Conservation (phyloP, 2,888 invertebrate species). For the Antitype chi region DNA sequence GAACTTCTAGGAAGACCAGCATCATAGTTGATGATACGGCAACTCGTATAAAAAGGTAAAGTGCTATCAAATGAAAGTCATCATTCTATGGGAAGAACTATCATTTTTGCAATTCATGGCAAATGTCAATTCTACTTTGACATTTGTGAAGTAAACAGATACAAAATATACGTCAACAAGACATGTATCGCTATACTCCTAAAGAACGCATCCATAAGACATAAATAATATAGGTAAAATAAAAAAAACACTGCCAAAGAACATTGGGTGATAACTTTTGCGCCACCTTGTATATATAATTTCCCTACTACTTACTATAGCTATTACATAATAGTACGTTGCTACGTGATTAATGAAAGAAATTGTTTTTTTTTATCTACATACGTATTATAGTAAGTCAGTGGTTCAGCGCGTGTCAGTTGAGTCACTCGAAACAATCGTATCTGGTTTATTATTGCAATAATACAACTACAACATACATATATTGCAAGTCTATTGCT, state of each 20-base stretch:
- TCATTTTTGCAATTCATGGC: too few species aligned
- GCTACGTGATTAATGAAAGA: constrained; percentile 18
- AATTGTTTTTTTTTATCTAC: constrained; percentile 32
- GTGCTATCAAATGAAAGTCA: constrained; percentile 1
- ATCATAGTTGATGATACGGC: background rate
- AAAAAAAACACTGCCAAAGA: too few species aligned
- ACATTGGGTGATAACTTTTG: too few species aligned
- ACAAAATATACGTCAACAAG: too few species aligned
- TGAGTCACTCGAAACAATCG: constrained; percentile 42
- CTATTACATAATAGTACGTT: constrained; percentile 25
- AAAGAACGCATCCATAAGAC: too few species aligned
- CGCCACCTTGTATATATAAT: background rate
- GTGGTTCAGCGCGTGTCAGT: constrained; percentile 34
- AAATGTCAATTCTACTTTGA: too few species aligned
- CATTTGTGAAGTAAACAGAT: too few species aligned
- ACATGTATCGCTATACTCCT: too few species aligned
- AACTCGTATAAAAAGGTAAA: constrained; percentile 27
- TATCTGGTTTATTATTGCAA: constrained; percentile 49
- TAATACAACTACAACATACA: constrained; percentile 28
- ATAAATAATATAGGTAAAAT: too few species aligned
- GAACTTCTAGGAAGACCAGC: background rate
- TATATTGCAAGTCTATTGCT: constrained; percentile 25
- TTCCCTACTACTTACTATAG: background rate
- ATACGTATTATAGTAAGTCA: constrained; percentile 22
- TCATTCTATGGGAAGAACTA: too few species aligned